Conservation (phyloP, 2,113 vertebrate genomes). For the Stegastes partitus region DNA sequence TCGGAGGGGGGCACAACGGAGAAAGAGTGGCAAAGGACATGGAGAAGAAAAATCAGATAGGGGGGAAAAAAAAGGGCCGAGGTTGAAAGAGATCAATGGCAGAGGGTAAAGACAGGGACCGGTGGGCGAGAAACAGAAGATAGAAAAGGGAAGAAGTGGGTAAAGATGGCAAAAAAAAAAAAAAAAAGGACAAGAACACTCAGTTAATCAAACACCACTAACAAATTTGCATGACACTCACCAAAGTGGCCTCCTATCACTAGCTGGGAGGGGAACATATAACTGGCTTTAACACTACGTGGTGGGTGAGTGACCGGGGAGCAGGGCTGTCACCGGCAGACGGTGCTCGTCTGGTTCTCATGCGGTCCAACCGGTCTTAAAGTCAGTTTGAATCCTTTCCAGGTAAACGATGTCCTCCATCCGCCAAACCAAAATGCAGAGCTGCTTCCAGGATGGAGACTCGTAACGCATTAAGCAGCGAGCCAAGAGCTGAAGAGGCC, state of each 20-base stretch:
- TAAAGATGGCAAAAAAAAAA: constrained; percentile 77
- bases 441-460: not conserved
- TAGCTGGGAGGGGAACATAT: not conserved
- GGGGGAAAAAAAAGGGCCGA: not conserved
- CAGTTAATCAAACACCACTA: constrained; percentile 74
- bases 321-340: not conserved
- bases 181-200: constrained; percentile 78
- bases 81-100: constrained; percentile 44
- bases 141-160: constrained; percentile 65
- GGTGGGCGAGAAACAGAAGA: constrained; percentile 46
- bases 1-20: constrained; percentile 37
- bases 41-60: constrained; percentile 26
- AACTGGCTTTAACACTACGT: constrained; percentile 7
- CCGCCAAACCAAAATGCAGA: constrained; percentile 8
- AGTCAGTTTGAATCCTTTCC: constrained; percentile 10
- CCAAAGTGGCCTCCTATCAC: constrained; percentile 5
- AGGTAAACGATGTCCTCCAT: constrained; percentile 3
- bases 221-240: constrained; percentile 54
- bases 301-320: not conserved
- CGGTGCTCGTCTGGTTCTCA: not conserved
- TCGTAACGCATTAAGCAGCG: constrained; percentile 13
- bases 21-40: constrained; percentile 34
- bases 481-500: constrained; percentile 26
- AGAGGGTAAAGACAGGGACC: constrained; percentile 23
- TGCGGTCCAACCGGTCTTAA: constrained; percentile 3